Conservation (phyloP, 2,888 invertebrate genomes). For the Oxytorus armatus region DNA sequence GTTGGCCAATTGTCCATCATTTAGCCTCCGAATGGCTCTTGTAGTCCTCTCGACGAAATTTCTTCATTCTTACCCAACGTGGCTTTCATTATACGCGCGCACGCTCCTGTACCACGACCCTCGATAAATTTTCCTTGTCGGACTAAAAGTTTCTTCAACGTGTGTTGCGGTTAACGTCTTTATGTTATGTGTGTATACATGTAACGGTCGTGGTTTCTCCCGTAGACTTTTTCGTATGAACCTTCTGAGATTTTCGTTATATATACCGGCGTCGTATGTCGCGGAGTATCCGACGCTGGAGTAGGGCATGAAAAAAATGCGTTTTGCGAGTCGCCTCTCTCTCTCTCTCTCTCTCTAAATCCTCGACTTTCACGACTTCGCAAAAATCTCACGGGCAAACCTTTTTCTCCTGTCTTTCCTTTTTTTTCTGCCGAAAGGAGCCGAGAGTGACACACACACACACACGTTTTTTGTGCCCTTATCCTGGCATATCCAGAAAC, state of each 20-base stretch:
- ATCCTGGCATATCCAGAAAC: too few species aligned
- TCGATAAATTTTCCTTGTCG: constrained; percentile 60
- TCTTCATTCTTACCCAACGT: constrained; percentile 2
- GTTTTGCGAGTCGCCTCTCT: constrained; percentile 39
- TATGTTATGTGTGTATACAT: not conserved
- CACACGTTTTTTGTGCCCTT: not conserved
- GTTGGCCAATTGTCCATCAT: constrained; percentile 57
- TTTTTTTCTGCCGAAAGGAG: constrained; percentile 5
- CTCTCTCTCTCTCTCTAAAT: too few species aligned
- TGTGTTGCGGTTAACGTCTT: constrained; percentile 24
- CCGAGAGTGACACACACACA: not conserved
- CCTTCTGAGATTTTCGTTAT: constrained; percentile 8
- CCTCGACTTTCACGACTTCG: constrained; percentile 35
- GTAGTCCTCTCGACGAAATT: constrained; percentile 41
- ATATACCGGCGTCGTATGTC: not conserved
- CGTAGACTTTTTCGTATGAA: constrained; percentile 52
- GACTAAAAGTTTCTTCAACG: constrained; percentile 54
- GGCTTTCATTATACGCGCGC: not conserved
- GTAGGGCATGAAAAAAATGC: constrained; percentile 29
- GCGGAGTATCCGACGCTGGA: not conserved
- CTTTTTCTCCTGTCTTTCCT: constrained; percentile 8
- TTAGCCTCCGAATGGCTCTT: constrained; percentile 33
- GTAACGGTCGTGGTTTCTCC: constrained; percentile 22
- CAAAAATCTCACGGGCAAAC: constrained; percentile 50
- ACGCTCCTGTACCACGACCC: constrained; percentile 35